These are phyloP conservation scores for Edolisoma coerulescens DNA, from an alignment of 2,113 vertebrate species.

Conservation along the genomic window DNA sequence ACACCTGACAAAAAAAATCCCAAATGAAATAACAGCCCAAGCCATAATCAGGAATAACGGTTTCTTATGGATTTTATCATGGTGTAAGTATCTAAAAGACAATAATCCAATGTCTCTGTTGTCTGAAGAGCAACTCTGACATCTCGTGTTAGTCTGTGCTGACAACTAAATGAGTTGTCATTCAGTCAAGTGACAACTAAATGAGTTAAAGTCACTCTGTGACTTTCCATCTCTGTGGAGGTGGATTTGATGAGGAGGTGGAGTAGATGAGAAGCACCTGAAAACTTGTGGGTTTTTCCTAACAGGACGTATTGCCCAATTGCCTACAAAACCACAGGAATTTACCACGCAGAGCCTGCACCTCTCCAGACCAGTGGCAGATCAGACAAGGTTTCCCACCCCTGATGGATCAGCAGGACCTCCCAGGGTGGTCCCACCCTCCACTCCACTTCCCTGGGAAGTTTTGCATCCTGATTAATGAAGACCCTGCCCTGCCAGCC, in stretches of 20 bases:
- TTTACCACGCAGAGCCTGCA: background rate
- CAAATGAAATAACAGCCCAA: background rate
- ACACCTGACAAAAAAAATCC: background rate
- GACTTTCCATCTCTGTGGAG: background rate
- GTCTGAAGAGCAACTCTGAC: background rate
- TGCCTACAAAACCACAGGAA: background rate
- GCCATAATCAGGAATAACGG: background rate
- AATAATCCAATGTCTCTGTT: background rate
- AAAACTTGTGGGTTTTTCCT: background rate
- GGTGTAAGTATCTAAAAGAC: background rate
- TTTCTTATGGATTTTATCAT: background rate
- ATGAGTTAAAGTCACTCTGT: background rate
- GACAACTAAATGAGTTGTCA: background rate
- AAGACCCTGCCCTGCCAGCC: background rate
- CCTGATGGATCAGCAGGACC: background rate
- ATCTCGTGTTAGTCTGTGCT: background rate
- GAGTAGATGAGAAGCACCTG: background rate
- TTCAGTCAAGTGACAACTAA: background rate
- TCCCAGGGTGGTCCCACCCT: background rate
- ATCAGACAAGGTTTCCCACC: accelerated
- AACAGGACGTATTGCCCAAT: accelerated
- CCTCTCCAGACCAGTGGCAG: background rate
- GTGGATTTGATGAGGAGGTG: background rate
- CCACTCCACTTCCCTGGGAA: accelerated
- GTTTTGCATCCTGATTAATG: background rate